Conservation (phyloP, 2,888 invertebrate species). For the Aethes cnicana region DNA sequence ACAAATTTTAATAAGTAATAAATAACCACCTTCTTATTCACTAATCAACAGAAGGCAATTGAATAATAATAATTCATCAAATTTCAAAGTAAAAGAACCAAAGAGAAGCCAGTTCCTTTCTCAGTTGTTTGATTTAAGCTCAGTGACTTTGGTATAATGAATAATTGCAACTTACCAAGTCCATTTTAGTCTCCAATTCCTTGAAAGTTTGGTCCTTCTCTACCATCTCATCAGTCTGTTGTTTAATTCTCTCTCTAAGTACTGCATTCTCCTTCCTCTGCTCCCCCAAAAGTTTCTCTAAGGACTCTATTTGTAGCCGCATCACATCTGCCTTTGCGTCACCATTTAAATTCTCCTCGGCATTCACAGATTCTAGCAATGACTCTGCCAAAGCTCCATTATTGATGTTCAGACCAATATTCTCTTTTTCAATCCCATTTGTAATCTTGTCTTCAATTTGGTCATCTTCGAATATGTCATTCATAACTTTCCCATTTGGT, state of each 20-base stretch:
- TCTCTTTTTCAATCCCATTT: constrained; percentile 9
- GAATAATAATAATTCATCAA: too few relatives aligned
- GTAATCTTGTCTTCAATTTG: constrained; percentile 35
- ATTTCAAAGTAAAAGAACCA: too few relatives aligned
- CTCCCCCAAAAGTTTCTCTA: constrained; percentile 64
- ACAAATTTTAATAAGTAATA: too few relatives aligned
- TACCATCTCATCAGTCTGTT: constrained; percentile 62
- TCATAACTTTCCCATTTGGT: constrained; percentile 67
- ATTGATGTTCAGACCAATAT: constrained; percentile 28
- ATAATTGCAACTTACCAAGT: constrained; percentile 58
- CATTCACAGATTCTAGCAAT: constrained; percentile 20
- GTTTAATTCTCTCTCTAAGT: constrained; percentile 60
- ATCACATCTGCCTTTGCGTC: constrained; percentile 52
- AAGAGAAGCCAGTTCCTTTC: too few relatives aligned
- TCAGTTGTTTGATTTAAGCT: too few relatives aligned
- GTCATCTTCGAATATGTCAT: constrained; percentile 71
- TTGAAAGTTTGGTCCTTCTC: constrained; percentile 67
- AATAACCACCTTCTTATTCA: too few relatives aligned
- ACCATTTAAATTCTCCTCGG: constrained; percentile 18
- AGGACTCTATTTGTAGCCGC: constrained; percentile 61
- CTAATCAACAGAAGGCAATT: too few relatives aligned
- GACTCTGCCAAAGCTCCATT: constrained; percentile 12
- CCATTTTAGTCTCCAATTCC: constrained; percentile 76
- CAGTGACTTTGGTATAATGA: background rate
- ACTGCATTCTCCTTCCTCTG: constrained; percentile 63